Conservation (phyloP, 2,888 invertebrate genomes). For the Sarcophaga variegata region DNA sequence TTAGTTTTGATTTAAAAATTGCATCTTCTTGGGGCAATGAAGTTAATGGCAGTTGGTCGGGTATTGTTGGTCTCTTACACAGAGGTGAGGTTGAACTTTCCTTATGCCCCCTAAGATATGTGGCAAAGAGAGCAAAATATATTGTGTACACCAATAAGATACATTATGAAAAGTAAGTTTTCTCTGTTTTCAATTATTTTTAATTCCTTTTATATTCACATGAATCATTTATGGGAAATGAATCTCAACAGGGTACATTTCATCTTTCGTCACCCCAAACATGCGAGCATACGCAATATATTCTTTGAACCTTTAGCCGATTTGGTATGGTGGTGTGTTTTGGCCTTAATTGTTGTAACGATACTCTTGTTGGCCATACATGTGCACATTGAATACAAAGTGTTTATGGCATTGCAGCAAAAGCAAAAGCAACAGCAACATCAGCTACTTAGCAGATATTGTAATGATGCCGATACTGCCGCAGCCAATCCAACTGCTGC, state of each 20-base stretch:
- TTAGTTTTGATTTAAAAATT: conserved; percentile 73
- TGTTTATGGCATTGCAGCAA: conserved; percentile 35
- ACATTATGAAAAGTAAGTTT: conserved; percentile 76
- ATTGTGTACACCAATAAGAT: conserved; percentile 74
- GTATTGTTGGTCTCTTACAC: conserved; percentile 74
- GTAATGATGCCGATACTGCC: neutral
- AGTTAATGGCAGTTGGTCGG: conserved; percentile 76
- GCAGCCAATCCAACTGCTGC: neutral
- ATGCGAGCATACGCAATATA: conserved; percentile 77
- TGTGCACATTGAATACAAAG: conserved; percentile 73
- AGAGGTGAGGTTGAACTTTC: conserved; percentile 72
- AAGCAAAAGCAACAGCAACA: conserved; percentile 9
- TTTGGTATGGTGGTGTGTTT: conserved; percentile 77
- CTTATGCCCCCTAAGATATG: conserved; percentile 76
- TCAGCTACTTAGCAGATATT: neutral
- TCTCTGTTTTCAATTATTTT: neutral
- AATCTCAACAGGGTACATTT: conserved; percentile 74
- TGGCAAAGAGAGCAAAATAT: conserved; percentile 70
- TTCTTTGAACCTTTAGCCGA: conserved; percentile 78
- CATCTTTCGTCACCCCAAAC: conserved; percentile 79
- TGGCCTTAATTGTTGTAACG: conserved; percentile 73
- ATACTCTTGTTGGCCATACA: conserved; percentile 73
- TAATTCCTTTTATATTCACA: neutral
- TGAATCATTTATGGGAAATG: neutral
- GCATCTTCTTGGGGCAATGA: conserved; percentile 74